Evolutionary conservation across 2,113 vertebrate genomes (phyloP), one percentile per base, ranked within the genome.

Genomic region (Gnathonemus echidnorhynchus): DNA sequence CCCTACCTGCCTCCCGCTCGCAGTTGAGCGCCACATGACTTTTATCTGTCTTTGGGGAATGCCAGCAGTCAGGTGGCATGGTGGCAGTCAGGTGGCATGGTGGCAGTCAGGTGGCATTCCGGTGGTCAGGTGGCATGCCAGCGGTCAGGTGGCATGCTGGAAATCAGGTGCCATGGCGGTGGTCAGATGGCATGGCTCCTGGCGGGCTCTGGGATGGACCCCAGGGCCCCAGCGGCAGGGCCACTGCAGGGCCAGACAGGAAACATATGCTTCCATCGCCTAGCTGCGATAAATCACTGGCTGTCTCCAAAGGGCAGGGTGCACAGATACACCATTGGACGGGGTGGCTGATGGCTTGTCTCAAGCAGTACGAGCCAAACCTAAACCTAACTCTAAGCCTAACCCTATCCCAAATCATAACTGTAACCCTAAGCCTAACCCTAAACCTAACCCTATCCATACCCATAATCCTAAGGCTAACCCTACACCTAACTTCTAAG

Each of bases 11-110:
- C 66, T 92, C 89, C 88, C 45, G 56, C 90, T 56, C 7, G n/a
- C n/a, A 52, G 48, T 70, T 50, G 66, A 74, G 88, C 35, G 58
- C 87, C 21, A 52, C 62, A 56, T 86, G 88, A 91, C 90, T 90
- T 89, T 62, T 87, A 90, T 92, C 58, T 53, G 62, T 91, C 90
- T 91, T 90, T 92, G 39, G 17, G 48, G n/a, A 89, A 48, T 50
- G 17, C 10, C 52, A 58, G 88, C 50, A 35, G 31, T 89, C 80
- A n/a, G 24, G 58, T 62, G 52, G 52, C 52, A 53, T 19, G 52
- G 15, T 8, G 2, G 10, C 0, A 8, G 2, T 89, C 80, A n/a
- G 21, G 56, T 62, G 52, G 17, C 52, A 53, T 53, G 1, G 1
- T 2, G 1, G 9, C 0, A 9, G 10, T 89, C 80, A n/a, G 21